These are phyloP conservation scores for Poicephalus gulielmi DNA, from an alignment of 2,113 vertebrate species.

Conservation along the genomic window DNA sequence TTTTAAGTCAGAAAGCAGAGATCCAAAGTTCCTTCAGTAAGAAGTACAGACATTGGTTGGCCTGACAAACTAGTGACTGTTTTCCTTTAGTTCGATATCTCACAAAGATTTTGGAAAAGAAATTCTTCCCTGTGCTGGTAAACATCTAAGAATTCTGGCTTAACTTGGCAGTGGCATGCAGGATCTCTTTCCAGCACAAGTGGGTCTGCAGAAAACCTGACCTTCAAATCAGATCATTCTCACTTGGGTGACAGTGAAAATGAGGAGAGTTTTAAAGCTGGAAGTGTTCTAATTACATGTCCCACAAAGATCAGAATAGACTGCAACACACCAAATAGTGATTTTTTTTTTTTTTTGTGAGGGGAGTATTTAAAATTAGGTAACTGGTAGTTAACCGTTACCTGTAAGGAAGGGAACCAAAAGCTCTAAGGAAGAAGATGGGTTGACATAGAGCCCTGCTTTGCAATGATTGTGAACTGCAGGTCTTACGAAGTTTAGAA, in stretches of 20 bases:
- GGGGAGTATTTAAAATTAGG: conserved; percentile 32
- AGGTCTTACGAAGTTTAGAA: neutral
- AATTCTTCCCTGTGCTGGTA: neutral
- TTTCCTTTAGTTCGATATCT: neutral
- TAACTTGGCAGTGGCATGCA: neutral
- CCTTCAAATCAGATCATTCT: conserved; percentile 27
- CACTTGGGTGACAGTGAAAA: neutral
- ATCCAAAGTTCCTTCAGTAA: neutral
- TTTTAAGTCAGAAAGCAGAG: conserved; percentile 9
- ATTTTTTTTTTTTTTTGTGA: neutral
- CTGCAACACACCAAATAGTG: neutral
- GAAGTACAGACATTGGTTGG: neutral
- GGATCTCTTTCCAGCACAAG: conserved; percentile 3
- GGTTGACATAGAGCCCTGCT: neutral
- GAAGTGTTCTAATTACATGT: conserved; percentile 50
- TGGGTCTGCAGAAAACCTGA: conserved; percentile 43
- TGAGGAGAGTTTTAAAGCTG: conserved; percentile 23
- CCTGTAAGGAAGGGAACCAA: neutral
- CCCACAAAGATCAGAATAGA: conserved; percentile 64
- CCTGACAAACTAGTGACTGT: neutral
- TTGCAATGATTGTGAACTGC: neutral
- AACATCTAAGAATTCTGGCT: neutral
- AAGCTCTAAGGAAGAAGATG: neutral
- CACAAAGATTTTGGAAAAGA: neutral
- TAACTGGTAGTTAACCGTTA: conserved; percentile 36